Conservation (phyloP, 2,888 invertebrate genomes). For the Drosophila tanythrix region DNA sequence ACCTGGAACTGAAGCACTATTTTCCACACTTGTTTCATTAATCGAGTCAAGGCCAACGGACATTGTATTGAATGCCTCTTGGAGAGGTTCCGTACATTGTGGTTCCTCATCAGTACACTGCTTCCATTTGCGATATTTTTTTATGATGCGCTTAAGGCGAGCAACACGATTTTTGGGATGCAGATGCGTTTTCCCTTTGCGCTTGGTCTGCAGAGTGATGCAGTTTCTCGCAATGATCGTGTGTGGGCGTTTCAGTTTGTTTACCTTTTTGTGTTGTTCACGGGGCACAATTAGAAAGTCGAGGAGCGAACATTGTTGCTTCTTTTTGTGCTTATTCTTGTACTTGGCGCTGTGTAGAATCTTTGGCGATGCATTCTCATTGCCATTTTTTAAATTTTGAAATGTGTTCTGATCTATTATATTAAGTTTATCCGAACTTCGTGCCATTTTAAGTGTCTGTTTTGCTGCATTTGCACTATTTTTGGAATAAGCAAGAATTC, state of each 20-base stretch:
- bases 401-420: constrained; percentile 61
- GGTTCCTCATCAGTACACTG: constrained; percentile 3
- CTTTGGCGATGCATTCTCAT: constrained; percentile 1
- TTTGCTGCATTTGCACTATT: not conserved
- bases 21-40: not conserved
- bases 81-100: constrained; percentile 1
- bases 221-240: constrained; percentile 27
- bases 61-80: not conserved
- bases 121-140: constrained; percentile 54
- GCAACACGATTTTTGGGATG: constrained; percentile 56
- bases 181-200: constrained; percentile 65
- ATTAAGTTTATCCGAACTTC: constrained; percentile 62
- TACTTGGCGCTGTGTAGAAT: constrained; percentile 66
- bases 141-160: constrained; percentile 69
- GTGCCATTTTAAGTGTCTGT: constrained; percentile 36
- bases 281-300: constrained; percentile 58
- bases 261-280: constrained; percentile 37
- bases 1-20: not conserved
- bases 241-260: constrained; percentile 28
- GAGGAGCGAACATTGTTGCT: constrained; percentile 40
- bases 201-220: constrained; percentile 25
- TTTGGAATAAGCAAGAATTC: not conserved
- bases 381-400: constrained; percentile 38
- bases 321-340: constrained; percentile 54
- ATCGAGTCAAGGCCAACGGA: not conserved